Evolutionary conservation across 2,888 invertebrate genomes (phyloP).

Genomic region (Scaptomyza cyrtandrae): DNA sequence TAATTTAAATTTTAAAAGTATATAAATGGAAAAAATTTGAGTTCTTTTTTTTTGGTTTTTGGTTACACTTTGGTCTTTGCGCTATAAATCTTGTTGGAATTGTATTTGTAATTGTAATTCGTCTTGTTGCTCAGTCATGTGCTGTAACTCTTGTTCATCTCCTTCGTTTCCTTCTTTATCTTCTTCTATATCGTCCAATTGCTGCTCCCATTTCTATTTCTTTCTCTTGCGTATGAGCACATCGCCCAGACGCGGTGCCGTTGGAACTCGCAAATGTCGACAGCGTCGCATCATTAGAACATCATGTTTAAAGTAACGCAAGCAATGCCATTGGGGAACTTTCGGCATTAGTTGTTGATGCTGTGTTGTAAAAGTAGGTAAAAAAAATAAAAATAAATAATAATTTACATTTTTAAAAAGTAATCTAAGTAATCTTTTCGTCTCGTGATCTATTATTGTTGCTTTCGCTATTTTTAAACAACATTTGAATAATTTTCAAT

Average conservation of each 20-base stretch:
- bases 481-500: conserved; percentile 75
- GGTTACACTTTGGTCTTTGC: conserved; percentile 53
- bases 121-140: conserved; percentile 68
- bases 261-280: conserved; percentile 88
- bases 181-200: conserved; percentile 28
- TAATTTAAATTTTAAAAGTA: conserved; percentile 34
- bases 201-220: conserved; percentile 47
- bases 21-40: conserved; percentile 23
- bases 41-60: conserved; percentile 11
- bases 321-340: conserved; percentile 93
- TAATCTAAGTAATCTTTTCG: neutral
- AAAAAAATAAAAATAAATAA: neutral
- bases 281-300: conserved; percentile 89
- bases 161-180: conserved; percentile 18
- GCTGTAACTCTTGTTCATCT: conserved; percentile 38
- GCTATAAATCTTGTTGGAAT: conserved; percentile 66
- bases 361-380: conserved; percentile 81
- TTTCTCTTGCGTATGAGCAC: conserved; percentile 72
- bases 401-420: too few species aligned
- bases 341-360: conserved; percentile 89
- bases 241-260: conserved; percentile 79
- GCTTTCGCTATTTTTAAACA: conserved; percentile 33
- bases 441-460: conserved; percentile 2
- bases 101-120: conserved; percentile 56
- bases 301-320: conserved; percentile 92